phyloP scores from a whole-genome alignment of 2,113 vertebrate genomes.

The Podarcis cretensis region DNA sequence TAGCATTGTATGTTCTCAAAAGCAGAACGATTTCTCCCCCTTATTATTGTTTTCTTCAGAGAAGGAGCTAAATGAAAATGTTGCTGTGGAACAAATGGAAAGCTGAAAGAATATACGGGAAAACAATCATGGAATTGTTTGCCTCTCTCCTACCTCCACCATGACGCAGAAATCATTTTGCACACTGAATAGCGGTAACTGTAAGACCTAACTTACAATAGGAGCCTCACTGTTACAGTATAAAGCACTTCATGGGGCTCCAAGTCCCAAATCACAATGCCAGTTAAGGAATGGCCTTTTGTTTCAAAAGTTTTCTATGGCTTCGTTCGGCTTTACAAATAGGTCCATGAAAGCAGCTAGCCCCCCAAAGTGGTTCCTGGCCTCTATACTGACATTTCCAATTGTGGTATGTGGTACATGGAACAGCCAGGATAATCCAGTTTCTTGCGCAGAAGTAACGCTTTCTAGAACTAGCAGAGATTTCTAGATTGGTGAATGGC shows the following conservation, averaged over 20 bases:
- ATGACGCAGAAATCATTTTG: neutral
- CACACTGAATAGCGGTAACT: neutral
- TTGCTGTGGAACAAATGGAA: neutral
- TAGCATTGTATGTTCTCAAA: slow-evolving; percentile 41
- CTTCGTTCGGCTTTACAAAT: neutral
- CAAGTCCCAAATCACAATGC: neutral
- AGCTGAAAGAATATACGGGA: slow-evolving; percentile 1
- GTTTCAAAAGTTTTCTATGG: neutral
- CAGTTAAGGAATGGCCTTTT: neutral
- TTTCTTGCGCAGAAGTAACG: neutral
- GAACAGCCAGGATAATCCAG: neutral
- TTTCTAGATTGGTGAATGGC: neutral
- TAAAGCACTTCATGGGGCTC: neutral
- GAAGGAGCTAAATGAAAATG: neutral
- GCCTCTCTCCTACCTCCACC: neutral
- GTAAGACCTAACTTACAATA: neutral
- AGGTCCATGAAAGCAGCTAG: neutral
- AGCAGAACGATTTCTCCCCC: slow-evolving; percentile 3
- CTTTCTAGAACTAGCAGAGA: neutral
- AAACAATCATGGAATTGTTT: neutral
- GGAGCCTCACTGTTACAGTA: neutral
- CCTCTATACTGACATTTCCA: neutral
- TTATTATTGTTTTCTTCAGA: slow-evolving; percentile 24
- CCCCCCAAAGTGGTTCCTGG: neutral
- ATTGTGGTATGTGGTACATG: neutral